Conservation (phyloP, 2,113 vertebrate species). For the Cryptomyrus ogoouensis region DNA sequence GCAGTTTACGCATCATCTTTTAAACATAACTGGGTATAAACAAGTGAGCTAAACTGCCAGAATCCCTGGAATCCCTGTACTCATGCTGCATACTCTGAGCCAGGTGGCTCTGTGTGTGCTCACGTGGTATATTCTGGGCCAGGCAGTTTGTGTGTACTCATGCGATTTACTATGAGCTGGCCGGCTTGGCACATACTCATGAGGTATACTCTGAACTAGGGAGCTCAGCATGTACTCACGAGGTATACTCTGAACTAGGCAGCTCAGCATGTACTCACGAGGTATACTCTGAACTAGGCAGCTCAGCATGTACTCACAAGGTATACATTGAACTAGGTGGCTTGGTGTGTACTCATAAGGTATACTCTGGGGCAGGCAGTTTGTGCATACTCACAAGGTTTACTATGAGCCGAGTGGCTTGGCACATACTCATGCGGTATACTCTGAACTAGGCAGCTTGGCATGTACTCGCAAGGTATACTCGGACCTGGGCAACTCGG, state of each 20-base stretch:
- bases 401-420: neutral
- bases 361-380: neutral
- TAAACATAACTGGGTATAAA: neutral
- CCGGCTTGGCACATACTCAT: neutral
- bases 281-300: too few relatives aligned
- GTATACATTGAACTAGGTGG: neutral
- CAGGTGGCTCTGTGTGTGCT: neutral
- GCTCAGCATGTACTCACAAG: neutral
- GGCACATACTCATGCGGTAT: neutral
- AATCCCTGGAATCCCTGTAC: neutral
- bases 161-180: neutral
- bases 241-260: neutral
- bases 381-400: neutral
- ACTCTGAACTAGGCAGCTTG: too few relatives aligned
- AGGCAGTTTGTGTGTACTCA: neutral
- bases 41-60: neutral
- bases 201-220: neutral
- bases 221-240: neutral
- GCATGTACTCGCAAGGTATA: too few relatives aligned
- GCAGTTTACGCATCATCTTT: neutral
- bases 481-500: too few relatives aligned
- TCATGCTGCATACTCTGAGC: neutral
- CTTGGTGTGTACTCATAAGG: neutral
- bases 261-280: neutral
- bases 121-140: neutral